Evolutionary conservation across 1,140 invertebrate species (phyloP).

Genomic region (Ladona fulva): DNA sequence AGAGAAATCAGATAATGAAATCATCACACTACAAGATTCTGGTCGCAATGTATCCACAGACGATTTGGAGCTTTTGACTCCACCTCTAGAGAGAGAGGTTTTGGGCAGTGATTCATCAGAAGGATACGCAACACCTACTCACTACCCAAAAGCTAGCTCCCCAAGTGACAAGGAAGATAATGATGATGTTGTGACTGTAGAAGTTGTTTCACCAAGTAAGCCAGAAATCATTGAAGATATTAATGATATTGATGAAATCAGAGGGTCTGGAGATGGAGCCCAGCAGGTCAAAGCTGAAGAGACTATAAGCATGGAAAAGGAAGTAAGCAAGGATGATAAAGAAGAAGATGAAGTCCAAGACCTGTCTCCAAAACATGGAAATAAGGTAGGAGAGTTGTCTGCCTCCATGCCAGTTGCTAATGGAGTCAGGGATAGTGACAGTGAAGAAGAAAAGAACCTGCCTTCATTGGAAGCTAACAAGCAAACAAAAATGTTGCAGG

Average conservation of each 20-base stretch:
- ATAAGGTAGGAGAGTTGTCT: background rate
- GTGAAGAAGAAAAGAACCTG: background rate
- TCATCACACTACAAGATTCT: background rate
- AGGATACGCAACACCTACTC: conserved; percentile 49
- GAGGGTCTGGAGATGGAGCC: background rate
- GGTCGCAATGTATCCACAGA: background rate
- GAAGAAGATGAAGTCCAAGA: background rate
- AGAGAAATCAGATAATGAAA: conserved; percentile 12
- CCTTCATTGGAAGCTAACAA: background rate
- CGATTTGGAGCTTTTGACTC: conserved; percentile 23
- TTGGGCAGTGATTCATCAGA: conserved; percentile 48
- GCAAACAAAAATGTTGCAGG: background rate
- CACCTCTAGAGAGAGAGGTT: conserved; percentile 31
- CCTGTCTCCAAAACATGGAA: background rate
- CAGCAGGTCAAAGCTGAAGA: background rate
- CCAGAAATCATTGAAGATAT: background rate
- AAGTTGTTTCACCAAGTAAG: background rate
- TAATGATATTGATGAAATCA: background rate
- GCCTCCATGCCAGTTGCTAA: background rate
- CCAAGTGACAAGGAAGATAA: background rate
- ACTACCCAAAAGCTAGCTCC: conserved; percentile 27
- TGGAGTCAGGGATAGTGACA: background rate
- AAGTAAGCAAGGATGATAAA: background rate
- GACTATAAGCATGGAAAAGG: background rate
- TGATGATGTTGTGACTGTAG: background rate